A percentile compares a stretch with the other conserved stretches of the same genome.
These are phyloP conservation scores for Callyntrura sp. DNA, from an alignment of 2,888 invertebrate genomes.

Conservation along the genomic window DNA sequence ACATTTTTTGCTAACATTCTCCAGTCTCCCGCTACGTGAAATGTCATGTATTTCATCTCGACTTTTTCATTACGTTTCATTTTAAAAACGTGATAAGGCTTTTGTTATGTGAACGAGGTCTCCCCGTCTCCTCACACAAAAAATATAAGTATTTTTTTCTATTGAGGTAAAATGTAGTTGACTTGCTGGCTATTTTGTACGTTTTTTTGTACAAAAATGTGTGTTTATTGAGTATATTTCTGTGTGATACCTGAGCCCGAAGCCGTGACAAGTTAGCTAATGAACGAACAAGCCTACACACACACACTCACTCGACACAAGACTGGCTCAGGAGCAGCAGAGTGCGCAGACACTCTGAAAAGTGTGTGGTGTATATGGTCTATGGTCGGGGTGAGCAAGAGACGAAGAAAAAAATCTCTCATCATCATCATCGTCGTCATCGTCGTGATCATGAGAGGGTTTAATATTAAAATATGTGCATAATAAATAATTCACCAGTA, in stretches of 20 bases:
- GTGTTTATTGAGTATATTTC: background rate
- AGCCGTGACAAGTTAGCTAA: constrained; percentile 76
- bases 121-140: background rate
- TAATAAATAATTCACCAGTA: constrained; percentile 70
- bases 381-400: background rate
- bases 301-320: background rate
- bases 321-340: no score
- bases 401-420: constrained; percentile 15
- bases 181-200: no score
- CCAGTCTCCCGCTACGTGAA: constrained; percentile 72
- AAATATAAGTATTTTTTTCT: no score
- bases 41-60: constrained; percentile 75
- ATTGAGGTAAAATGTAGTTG: no score
- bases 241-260: constrained; percentile 25
- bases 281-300: constrained; percentile 56
- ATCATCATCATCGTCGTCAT: constrained; percentile 50
- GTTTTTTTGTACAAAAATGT: constrained; percentile 46
- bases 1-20: constrained; percentile 67
- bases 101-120: constrained; percentile 3
- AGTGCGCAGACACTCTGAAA: background rate
- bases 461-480: constrained; percentile 76
- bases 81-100: constrained; percentile 48
- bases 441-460: constrained; percentile 41
- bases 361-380: background rate
- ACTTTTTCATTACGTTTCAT: constrained; percentile 70